Percentiles rank a stretch among this genome's conserved stretches.
phyloP scores from a whole-genome alignment of 1,140 invertebrate species.

The Hydropsyche tenuis region DNA sequence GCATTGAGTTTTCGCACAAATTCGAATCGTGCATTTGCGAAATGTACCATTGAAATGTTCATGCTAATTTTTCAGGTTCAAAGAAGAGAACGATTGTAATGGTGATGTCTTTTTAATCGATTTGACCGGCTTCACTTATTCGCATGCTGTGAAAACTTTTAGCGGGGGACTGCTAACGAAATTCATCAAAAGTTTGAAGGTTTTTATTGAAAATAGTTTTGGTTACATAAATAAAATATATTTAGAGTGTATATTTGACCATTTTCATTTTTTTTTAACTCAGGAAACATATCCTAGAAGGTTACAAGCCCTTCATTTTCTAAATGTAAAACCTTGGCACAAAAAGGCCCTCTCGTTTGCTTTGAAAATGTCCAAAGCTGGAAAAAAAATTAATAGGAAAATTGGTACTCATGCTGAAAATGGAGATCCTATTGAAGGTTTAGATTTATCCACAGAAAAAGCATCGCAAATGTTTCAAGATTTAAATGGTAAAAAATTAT shows the following conservation, averaged over 20 bases:
- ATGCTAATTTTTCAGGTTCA: slow-evolving; percentile 42
- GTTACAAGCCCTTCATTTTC: slow-evolving; percentile 37
- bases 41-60: not conserved
- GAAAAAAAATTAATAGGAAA: slow-evolving; percentile 34
- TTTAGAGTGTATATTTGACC: not conserved
- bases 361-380: slow-evolving; percentile 42
- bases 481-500: slow-evolving; percentile 37
- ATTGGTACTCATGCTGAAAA: slow-evolving; percentile 36
- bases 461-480: slow-evolving; percentile 40
- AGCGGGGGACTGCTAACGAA: slow-evolving; percentile 35
- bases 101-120: slow-evolving; percentile 45
- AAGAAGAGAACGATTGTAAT: slow-evolving; percentile 42
- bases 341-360: slow-evolving; percentile 31
- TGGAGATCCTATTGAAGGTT: slow-evolving; percentile 35
- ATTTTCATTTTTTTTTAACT: not conserved
- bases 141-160: slow-evolving; percentile 43
- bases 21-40: not conserved
- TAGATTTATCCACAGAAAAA: slow-evolving; percentile 36
- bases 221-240: not conserved
- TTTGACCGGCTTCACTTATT: slow-evolving; percentile 42
- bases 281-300: slow-evolving; percentile 46
- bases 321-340: slow-evolving; percentile 44
- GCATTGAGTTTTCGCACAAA: not conserved
- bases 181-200: slow-evolving; percentile 46
- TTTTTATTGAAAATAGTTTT: slow-evolving; percentile 17